Conservation (phyloP, 2,888 invertebrate genomes). For the Lithodes maja region DNA sequence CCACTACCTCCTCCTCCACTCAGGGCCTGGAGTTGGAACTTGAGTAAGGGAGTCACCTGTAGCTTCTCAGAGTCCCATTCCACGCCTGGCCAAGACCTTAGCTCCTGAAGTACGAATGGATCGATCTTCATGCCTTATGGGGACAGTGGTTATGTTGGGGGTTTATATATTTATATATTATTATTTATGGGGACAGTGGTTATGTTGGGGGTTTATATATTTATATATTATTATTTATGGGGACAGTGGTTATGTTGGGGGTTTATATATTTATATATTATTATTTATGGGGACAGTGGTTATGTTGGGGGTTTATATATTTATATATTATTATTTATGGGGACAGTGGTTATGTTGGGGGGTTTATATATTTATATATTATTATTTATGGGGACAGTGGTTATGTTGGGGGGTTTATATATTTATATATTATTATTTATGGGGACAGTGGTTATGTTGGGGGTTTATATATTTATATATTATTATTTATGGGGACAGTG, state of each 20-base stretch:
- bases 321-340: neutral
- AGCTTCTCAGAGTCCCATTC: constrained; percentile 36
- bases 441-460: neutral
- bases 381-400: neutral
- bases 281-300: neutral
- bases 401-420: no score
- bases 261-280: neutral
- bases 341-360: neutral
- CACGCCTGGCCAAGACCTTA: constrained; percentile 34
- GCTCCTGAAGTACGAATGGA: constrained; percentile 28
- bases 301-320: neutral
- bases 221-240: neutral
- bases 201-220: neutral
- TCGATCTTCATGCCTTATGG: neutral
- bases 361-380: neutral
- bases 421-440: neutral
- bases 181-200: neutral
- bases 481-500: neutral
- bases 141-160: neutral
- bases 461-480: neutral
- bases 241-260: neutral
- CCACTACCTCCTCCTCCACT: neutral
- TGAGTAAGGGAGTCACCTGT: constrained; percentile 41
- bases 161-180: neutral
- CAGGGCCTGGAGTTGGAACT: constrained; percentile 53